Evolutionary conservation across 2,797 vertebrate genomes (phyloP).

Genomic region (Lepilemur ruficaudatus): DNA sequence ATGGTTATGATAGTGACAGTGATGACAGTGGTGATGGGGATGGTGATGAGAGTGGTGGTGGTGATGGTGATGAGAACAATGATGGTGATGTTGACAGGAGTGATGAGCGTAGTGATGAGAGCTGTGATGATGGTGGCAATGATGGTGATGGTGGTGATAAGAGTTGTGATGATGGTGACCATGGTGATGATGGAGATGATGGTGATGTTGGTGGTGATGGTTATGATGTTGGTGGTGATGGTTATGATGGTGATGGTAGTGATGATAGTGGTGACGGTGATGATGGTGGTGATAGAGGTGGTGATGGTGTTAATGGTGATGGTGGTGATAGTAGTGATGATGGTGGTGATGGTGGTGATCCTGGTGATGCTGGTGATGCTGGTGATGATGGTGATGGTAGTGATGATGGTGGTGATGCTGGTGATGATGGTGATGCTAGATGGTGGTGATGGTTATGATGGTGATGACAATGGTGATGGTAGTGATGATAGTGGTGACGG

Average conservation of each 20-base stretch:
- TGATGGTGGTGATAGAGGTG: fast-evolving
- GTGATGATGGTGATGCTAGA: fast-evolving
- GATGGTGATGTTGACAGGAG: no score
- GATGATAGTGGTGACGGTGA: fast-evolving
- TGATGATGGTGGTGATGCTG: fast-evolving
- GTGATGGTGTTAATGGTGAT: fast-evolving
- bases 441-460: neutral
- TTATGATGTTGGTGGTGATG: no score
- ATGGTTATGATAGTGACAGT: neutral
- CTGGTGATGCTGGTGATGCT: fast-evolving
- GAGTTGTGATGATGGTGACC: neutral
- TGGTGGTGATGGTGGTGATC: no score
- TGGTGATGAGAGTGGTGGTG: no score
- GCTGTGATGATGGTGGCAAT: fast-evolving
- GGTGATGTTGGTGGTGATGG: neutral
- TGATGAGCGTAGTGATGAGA: no score
- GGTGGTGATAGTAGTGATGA: neutral
- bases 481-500: no score
- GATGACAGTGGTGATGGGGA: fast-evolving
- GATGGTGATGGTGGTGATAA: no score
- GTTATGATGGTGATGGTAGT: fast-evolving
- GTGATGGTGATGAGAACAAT: no score
- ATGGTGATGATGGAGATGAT: no score
- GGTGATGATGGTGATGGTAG: fast-evolving
- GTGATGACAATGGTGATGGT: no score